These are phyloP conservation scores for Cynocephalus volans DNA, from an alignment of 2,113 vertebrate species.

Conservation along the genomic window DNA sequence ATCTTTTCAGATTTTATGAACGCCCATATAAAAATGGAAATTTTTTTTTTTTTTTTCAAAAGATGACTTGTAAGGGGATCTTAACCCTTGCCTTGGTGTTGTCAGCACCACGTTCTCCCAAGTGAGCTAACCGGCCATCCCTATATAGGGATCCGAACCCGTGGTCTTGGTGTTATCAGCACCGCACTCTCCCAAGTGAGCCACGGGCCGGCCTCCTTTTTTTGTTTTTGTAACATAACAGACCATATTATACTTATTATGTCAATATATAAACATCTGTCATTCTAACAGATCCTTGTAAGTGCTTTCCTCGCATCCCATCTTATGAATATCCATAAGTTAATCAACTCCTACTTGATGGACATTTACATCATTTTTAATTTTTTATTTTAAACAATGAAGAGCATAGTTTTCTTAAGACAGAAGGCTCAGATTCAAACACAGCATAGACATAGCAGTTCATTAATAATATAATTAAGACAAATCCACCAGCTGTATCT, in stretches of 20 bases:
- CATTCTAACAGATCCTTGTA: slow-evolving; percentile 45
- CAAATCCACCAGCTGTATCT: slow-evolving; percentile 49
- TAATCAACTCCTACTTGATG: slow-evolving; percentile 43
- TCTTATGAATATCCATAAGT: slow-evolving; percentile 51
- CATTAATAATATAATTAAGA: slow-evolving; percentile 71
- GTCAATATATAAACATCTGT: slow-evolving; percentile 32
- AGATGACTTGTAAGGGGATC: no score
- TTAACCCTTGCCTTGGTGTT: no score
- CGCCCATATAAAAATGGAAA: neutral
- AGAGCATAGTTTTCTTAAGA: slow-evolving; percentile 71
- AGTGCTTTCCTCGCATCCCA: slow-evolving; percentile 29
- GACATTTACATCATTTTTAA: slow-evolving; percentile 59
- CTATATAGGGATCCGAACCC: no score
- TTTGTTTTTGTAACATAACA: neutral
- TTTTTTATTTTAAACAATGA: slow-evolving; percentile 69
- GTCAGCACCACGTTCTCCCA: no score
- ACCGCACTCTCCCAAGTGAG: no score
- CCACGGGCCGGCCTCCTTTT: no score
- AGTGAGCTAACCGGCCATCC: no score
- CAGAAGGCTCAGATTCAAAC: slow-evolving; percentile 58
- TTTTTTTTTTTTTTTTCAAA: no score
- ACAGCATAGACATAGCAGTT: slow-evolving; percentile 43
- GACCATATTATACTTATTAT: neutral
- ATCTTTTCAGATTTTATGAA: slow-evolving; percentile 53
- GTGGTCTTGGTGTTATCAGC: no score